Evolutionary conservation across 2,888 invertebrate species (phyloP), one percentile per base, ranked within the genome.

Genomic region (Erebia aethiops): DNA sequence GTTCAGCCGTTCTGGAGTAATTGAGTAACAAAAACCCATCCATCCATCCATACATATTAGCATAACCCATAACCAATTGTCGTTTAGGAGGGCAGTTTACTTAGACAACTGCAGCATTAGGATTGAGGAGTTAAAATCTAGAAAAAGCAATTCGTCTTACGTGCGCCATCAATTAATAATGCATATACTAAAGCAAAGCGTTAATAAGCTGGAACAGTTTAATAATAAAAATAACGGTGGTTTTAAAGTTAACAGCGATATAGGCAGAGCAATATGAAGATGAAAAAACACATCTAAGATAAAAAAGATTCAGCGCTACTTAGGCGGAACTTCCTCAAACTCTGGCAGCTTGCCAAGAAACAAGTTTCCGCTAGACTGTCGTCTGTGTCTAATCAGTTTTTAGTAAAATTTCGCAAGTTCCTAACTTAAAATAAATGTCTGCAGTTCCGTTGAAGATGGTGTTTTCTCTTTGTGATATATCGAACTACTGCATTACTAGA

Each of bases 321-420:
- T 64, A 54, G 54, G 64, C 46, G 54, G 4, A 64, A 54, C 52
- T 64, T 16, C 11, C 35, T 26, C 51, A 63, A 63, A 63, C 51
- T 13, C 26, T 64, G 64, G 54, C 51, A 52, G n/a, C 64, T 52
- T 52, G 64, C 64, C 64, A 64, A 35, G 10, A 51, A 14, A 35
- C 52, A 41, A 64, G 64, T 64, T 64, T 64, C 51, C 64, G n/a
- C n/a, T 35, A 52, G 35, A 52, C 64, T 64, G 64, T 54, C 64
- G 41, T 16, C 35, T 64, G 49, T 49, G 35, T 64, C 52, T 54
- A 54, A 64, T 64, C 64, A 64, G 64, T 64, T 64, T 64, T 64
- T 52, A 64, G 64, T 54, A 64, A 52, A 64, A 64, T 52, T 35
- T 64, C 52, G 35, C 52, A 64, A 52, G 18, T 64, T 64, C 52